A percentile compares a stretch with the other conserved stretches of the same genome.
These are phyloP conservation scores for Drosophila baimaii DNA, from an alignment of 1,140 invertebrate genomes.

Conservation along the genomic window DNA sequence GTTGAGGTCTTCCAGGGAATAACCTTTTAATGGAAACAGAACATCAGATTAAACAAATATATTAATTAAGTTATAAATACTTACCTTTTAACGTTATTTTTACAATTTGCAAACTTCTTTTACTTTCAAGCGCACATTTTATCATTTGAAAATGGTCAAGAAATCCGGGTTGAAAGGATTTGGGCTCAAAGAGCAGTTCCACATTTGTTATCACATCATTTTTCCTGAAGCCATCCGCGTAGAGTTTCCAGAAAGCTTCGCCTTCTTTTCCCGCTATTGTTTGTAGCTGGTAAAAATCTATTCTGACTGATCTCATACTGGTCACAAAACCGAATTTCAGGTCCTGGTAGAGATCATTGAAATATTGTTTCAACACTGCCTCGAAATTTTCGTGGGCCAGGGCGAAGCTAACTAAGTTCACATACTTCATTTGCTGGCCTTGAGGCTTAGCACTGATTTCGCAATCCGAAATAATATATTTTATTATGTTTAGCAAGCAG, in stretches of 20 bases:
- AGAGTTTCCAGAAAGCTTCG: not conserved
- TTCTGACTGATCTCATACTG: rapidly evolving
- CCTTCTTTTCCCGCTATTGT: not conserved
- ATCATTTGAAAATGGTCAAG: not conserved
- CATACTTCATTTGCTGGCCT: not conserved
- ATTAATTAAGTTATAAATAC: too few species aligned
- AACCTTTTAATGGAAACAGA: not conserved
- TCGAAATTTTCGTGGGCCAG: not conserved
- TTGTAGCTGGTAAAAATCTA: not conserved
- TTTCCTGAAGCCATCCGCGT: not conserved
- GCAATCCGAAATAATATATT: not conserved
- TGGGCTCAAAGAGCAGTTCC: not conserved
- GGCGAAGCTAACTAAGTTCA: not conserved
- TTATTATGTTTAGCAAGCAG: not conserved
- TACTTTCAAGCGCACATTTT: not conserved
- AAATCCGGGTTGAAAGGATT: not conserved
- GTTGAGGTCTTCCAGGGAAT: not conserved
- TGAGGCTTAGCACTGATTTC: not conserved
- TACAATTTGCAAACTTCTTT: not conserved
- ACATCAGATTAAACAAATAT: too few species aligned
- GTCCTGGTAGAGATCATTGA: not conserved
- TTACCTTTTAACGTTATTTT: not conserved
- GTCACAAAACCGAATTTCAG: not conserved
- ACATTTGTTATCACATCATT: not conserved
- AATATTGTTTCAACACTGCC: not conserved